Evolutionary conservation across 2,113 vertebrate genomes (phyloP).

Genomic region (Chamaea fasciata): DNA sequence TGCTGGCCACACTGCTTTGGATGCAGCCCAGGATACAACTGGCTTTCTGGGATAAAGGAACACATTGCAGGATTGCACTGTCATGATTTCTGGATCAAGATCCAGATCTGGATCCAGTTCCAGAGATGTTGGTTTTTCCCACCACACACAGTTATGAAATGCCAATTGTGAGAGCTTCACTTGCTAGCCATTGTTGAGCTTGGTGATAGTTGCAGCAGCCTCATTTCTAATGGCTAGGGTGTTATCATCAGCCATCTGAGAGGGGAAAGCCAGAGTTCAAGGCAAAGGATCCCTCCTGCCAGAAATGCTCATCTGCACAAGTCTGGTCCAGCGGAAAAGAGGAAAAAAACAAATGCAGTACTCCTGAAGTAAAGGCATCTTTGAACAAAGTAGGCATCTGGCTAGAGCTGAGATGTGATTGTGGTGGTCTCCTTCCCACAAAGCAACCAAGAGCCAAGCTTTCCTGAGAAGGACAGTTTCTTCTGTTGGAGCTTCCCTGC

Average conservation of each 20-base stretch:
- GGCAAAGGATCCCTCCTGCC: not conserved
- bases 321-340: not conserved
- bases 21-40: accelerated
- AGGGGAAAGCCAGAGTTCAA: not conserved
- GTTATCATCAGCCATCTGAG: not conserved
- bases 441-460: not conserved
- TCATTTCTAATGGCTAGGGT: conserved; percentile 26
- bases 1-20: accelerated
- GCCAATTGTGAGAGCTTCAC: not conserved
- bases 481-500: not conserved
- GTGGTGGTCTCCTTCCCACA: not conserved
- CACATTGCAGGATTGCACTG: not conserved
- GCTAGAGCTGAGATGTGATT: not conserved
- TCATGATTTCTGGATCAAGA: not conserved
- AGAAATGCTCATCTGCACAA: not conserved
- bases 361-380: not conserved
- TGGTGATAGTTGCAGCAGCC: not conserved
- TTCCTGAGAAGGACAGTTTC: not conserved
- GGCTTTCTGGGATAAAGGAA: not conserved
- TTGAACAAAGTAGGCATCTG: not conserved
- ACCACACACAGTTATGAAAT: not conserved
- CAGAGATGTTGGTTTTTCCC: conserved; percentile 34
- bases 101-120: conserved; percentile 9
- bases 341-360: not conserved
- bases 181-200: not conserved